A percentile compares a stretch with the other conserved stretches of the same genome.
Conservation (phyloP, 2,797 vertebrate species). For the Cyprinella venusta region DNA sequence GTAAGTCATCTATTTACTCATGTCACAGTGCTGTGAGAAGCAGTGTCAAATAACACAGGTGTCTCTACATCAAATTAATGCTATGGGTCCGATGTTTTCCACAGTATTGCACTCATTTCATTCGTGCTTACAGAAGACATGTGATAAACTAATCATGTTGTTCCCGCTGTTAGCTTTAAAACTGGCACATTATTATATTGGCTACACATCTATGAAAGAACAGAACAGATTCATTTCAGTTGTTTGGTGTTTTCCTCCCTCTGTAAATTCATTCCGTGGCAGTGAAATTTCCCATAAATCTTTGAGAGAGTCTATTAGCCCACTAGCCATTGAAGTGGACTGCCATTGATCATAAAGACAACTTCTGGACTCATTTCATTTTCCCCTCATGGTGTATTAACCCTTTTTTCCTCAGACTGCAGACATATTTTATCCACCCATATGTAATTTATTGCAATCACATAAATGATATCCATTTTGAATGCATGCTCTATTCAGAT, state of each 20-base stretch:
- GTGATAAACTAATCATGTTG: background rate
- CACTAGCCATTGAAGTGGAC: conserved; percentile 42
- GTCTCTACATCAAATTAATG: background rate
- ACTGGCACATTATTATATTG: background rate
- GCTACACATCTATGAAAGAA: background rate
- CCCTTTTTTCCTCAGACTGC: background rate
- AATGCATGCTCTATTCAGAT: background rate
- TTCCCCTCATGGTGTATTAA: background rate
- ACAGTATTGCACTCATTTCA: background rate
- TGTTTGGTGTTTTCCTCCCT: conserved; percentile 29
- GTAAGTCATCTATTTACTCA: background rate
- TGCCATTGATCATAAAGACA: conserved; percentile 63
- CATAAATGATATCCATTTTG: background rate
- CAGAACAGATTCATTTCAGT: conserved; percentile 30
- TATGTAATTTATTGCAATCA: background rate
- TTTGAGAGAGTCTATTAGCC: conserved; percentile 60
- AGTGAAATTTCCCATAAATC: conserved; percentile 61
- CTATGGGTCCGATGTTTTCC: background rate
- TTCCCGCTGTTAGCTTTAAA: background rate
- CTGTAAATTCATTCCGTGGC: conserved; percentile 27
- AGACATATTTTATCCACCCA: background rate
- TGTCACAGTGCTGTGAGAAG: background rate
- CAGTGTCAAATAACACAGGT: background rate
- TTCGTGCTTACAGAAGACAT: background rate
- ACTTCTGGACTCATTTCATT: conserved; percentile 27